These are phyloP conservation scores for Tenthredo amoena DNA, from an alignment of 2,888 invertebrate genomes.

Conservation along the genomic window DNA sequence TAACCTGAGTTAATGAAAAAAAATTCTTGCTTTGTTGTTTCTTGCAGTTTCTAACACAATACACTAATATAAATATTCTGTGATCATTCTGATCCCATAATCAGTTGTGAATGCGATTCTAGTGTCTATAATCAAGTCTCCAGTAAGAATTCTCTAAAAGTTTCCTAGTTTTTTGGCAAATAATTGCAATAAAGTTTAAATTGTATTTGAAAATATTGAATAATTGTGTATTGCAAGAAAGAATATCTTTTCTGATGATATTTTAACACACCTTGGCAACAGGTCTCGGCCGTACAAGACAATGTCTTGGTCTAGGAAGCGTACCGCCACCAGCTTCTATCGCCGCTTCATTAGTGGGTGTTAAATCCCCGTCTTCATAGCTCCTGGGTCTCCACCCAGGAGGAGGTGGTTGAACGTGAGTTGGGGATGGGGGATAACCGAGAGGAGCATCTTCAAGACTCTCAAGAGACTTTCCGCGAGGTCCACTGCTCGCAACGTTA, in stretches of 20 bases:
- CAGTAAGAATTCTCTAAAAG: neutral
- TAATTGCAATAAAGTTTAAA: neutral
- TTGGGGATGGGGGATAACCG: constrained; percentile 75
- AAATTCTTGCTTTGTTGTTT: too few relatives aligned
- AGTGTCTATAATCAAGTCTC: neutral
- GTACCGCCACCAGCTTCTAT: constrained; percentile 89
- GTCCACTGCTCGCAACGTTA: constrained; percentile 81
- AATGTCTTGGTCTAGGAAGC: constrained; percentile 89
- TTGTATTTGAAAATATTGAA: neutral
- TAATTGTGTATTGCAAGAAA: neutral
- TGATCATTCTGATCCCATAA: neutral
- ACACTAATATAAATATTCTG: neutral
- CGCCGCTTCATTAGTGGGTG: constrained; percentile 90
- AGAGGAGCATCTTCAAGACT: constrained; percentile 88
- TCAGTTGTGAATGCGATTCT: neutral
- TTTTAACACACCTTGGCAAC: constrained; percentile 84
- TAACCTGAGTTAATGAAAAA: constrained; percentile 63
- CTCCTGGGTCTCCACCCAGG: constrained; percentile 85
- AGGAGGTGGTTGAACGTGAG: constrained; percentile 63
- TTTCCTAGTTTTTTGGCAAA: neutral
- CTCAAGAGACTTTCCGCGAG: constrained; percentile 92
- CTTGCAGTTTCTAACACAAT: neutral
- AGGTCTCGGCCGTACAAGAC: constrained; percentile 89
- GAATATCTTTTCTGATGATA: constrained; percentile 65
- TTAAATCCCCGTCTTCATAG: constrained; percentile 94